Percentiles rank a stretch among this genome's conserved stretches.
phyloP scores from a whole-genome alignment of 2,797 vertebrate species.

The Apogon talboti region DNA sequence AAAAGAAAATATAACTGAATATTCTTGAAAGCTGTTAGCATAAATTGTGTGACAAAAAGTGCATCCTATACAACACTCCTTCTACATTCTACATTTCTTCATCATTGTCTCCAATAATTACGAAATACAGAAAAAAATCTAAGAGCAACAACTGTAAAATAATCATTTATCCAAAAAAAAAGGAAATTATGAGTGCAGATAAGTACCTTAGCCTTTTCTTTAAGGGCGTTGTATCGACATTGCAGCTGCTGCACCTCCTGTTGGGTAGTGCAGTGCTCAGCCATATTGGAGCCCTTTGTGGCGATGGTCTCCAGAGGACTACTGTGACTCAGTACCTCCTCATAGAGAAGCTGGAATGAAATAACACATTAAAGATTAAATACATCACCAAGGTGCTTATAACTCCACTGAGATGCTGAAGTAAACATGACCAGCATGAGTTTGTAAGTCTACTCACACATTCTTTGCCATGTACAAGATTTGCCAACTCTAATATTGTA shows the following conservation, averaged over 20 bases:
- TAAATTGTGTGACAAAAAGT: too few relatives aligned
- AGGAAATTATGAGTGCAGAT: constrained; percentile 2
- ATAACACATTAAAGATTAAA: constrained; percentile 17
- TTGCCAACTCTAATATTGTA: too few relatives aligned
- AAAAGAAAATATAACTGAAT: too few relatives aligned
- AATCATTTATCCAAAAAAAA: constrained; percentile 16
- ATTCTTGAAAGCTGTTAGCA: too few relatives aligned
- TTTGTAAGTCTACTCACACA: neutral
- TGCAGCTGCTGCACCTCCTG: constrained; percentile 93
- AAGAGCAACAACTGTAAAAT: constrained; percentile 1
- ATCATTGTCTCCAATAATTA: neutral
- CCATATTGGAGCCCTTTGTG: constrained; percentile 91
- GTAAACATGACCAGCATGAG: constrained; percentile 2
- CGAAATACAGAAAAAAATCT: neutral
- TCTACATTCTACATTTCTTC: neutral
- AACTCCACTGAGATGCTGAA: neutral
- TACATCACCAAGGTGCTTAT: constrained; percentile 10
- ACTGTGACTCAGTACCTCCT: constrained; percentile 93
- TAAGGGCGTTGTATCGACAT: constrained; percentile 86
- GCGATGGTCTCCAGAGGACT: constrained; percentile 93
- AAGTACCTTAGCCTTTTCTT: constrained; percentile 90
- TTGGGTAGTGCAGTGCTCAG: constrained; percentile 90
- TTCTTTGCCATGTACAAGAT: too few relatives aligned
- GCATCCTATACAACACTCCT: too few relatives aligned
- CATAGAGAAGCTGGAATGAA: constrained; percentile 89